Conservation (phyloP, 2,888 invertebrate genomes). For the Tolmerus cingulatus region DNA sequence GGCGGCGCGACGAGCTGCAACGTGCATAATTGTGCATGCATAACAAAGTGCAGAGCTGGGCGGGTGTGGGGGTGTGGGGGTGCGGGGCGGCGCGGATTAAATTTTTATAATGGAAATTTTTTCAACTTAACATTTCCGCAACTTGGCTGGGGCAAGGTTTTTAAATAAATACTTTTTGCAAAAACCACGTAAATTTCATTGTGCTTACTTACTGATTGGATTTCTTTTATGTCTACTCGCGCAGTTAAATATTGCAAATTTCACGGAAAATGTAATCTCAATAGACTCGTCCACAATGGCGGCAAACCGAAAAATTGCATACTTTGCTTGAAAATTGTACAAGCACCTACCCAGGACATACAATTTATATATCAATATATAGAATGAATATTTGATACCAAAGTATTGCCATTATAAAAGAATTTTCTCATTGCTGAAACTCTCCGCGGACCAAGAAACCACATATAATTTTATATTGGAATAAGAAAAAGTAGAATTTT, state of each 20-base stretch:
- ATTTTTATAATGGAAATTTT: constrained; percentile 2
- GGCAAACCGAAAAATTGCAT: background rate
- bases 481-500: no score
- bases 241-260: background rate
- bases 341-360: background rate
- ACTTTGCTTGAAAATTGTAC: background rate
- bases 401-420: no score
- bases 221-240: background rate
- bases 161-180: background rate
- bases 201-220: background rate
- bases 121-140: background rate
- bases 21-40: constrained; percentile 43
- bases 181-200: background rate
- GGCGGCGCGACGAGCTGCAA: constrained; percentile 40
- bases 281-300: background rate
- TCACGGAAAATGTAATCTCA: background rate
- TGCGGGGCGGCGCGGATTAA: background rate
- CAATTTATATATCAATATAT: no score
- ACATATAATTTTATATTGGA: no score
- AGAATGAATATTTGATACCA: no score
- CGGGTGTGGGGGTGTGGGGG: background rate
- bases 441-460: no score
- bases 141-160: background rate
- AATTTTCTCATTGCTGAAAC: no score
- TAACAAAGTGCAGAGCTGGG: background rate